phyloP scores from a whole-genome alignment of 2,797 vertebrate species.

The Leptatherina wallacei region DNA sequence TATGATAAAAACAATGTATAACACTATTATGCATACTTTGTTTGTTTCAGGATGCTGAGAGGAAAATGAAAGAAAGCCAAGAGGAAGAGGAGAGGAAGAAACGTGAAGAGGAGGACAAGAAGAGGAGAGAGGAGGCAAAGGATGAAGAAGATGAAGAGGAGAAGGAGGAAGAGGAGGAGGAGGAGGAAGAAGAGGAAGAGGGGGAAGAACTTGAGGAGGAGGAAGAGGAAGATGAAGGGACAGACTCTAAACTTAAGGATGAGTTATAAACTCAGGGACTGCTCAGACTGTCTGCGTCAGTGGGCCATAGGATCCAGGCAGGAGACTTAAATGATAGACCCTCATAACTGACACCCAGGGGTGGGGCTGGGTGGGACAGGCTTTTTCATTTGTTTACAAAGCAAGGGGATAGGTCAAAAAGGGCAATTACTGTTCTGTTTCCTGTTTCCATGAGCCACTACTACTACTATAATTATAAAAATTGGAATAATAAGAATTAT shows the following conservation, averaged over 20 bases:
- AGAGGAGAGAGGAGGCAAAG: slow-evolving; percentile 79
- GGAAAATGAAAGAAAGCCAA: slow-evolving; percentile 85
- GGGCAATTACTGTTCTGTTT: slow-evolving; percentile 52
- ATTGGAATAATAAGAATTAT: no score
- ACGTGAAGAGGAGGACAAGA: slow-evolving; percentile 80
- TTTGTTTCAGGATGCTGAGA: slow-evolving; percentile 79
- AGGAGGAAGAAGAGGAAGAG: slow-evolving; percentile 59
- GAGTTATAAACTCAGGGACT: slow-evolving; percentile 83
- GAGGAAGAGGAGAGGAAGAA: slow-evolving; percentile 82
- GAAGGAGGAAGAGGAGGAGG: slow-evolving; percentile 74
- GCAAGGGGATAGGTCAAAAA: slow-evolving; percentile 46
- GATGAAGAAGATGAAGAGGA: slow-evolving; percentile 66
- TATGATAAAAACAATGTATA: background rate
- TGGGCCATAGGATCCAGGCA: slow-evolving; percentile 50
- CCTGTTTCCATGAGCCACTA: slow-evolving; percentile 56
- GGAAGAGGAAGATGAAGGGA: slow-evolving; percentile 76
- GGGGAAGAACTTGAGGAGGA: slow-evolving; percentile 65
- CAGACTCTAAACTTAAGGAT: slow-evolving; percentile 82
- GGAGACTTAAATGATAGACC: slow-evolving; percentile 54
- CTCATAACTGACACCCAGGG: slow-evolving; percentile 52
- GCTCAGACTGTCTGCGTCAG: slow-evolving; percentile 56
- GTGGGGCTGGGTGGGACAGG: slow-evolving; percentile 36
- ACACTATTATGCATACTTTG: background rate
- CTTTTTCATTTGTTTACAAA: slow-evolving; percentile 77
- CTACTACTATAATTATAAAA: no score